A percentile compares a stretch with the other conserved stretches of the same genome.
phyloP scores from a whole-genome alignment of 2,113 vertebrate genomes.

The Aegotheles bennettii region DNA sequence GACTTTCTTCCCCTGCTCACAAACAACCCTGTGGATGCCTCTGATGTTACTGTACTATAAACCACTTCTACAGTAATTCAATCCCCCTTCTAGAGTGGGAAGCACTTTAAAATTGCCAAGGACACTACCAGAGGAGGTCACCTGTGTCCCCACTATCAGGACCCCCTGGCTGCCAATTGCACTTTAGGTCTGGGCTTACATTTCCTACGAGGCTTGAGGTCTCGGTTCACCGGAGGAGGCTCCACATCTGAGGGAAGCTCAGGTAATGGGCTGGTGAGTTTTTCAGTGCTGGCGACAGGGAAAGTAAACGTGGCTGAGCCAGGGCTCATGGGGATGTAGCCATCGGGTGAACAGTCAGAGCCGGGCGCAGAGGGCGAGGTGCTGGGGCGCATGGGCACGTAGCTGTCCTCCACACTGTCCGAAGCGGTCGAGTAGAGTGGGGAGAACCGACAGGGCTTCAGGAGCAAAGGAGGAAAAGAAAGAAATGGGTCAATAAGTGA shows the following conservation, averaged over 20 bases:
- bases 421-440: constrained; percentile 37
- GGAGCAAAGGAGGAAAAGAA: background rate
- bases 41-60: background rate
- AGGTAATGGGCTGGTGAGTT: constrained; percentile 62
- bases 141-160: rapidly evolving
- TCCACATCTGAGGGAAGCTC: constrained; percentile 76
- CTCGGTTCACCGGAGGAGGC: constrained; percentile 91
- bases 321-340: constrained; percentile 94
- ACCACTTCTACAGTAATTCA: background rate
- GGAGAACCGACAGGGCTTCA: constrained; percentile 72
- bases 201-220: constrained; percentile 92
- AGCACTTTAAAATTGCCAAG: background rate
- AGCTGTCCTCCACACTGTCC: constrained; percentile 77
- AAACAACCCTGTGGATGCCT: background rate
- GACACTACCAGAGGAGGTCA: background rate
- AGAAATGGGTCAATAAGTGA: background rate
- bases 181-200: constrained; percentile 70
- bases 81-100: background rate
- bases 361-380: constrained; percentile 60
- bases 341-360: constrained; percentile 69
- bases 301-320: constrained; percentile 59
- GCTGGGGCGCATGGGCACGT: constrained; percentile 86
- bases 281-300: constrained; percentile 62
- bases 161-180: background rate
- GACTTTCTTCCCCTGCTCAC: background rate